Conservation (phyloP, 1,140 invertebrate species). For the Drosophila equinoxialis region DNA sequence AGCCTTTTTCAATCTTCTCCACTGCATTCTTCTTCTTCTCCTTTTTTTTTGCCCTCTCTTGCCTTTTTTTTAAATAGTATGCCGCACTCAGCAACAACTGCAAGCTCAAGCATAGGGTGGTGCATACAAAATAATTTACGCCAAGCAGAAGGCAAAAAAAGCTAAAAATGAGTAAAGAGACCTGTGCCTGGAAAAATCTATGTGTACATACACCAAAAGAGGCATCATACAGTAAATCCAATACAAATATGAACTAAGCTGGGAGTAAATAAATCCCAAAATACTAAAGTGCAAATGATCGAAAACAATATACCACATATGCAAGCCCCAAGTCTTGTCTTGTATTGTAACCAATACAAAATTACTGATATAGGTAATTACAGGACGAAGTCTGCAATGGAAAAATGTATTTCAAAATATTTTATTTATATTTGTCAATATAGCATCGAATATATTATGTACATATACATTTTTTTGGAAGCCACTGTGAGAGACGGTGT, state of each 20-base stretch:
- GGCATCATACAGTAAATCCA: constrained; percentile 37
- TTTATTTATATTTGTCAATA: too few relatives aligned
- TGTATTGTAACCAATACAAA: too few relatives aligned
- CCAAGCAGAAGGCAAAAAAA: constrained; percentile 64
- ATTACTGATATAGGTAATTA: too few relatives aligned
- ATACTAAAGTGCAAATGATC: not conserved
- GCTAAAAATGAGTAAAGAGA: constrained; percentile 75
- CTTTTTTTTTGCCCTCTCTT: constrained; percentile 39
- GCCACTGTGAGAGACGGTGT: constrained; percentile 42
- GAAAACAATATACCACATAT: too few relatives aligned
- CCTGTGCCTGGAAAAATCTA: constrained; percentile 21
- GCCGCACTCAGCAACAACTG: constrained; percentile 40
- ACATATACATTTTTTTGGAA: not conserved
- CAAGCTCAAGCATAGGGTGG: constrained; percentile 60
- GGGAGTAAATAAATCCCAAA: not conserved
- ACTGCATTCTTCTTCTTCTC: constrained; percentile 36
- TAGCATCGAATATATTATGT: too few relatives aligned
- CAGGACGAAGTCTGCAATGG: too few relatives aligned
- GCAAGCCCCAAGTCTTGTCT: too few relatives aligned
- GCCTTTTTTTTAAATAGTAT: constrained; percentile 55
- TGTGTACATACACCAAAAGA: constrained; percentile 2
- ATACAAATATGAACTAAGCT: not conserved
- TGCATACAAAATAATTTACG: constrained; percentile 77
- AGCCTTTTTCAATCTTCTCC: constrained; percentile 67
- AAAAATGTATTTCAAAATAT: too few relatives aligned